Evolutionary conservation across 2,797 vertebrate species (phyloP), one percentile per base, ranked within the genome.

Genomic region (Catamblyrhynchus diadema): DNA sequence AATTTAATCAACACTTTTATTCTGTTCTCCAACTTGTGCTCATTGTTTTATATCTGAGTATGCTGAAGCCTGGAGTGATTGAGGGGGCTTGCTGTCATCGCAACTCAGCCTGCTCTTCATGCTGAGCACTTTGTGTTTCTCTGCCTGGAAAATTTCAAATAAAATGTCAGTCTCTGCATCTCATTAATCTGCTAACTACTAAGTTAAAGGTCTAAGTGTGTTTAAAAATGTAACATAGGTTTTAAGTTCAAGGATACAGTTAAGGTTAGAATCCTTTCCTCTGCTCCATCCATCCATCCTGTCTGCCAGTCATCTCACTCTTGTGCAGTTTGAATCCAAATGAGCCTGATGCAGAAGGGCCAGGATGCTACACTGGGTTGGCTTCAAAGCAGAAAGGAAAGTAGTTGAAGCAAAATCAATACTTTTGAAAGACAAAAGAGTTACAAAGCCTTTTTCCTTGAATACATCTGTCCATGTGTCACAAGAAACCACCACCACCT

Each of bases 101-200:
- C 95, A 80, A 12, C 70, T 94, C 85, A 90, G 81, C 79, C 94
- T 95, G 94, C 86, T 96, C 70, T 97, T 95, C 86, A 60, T 50
- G 86, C 95, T 81, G 91, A 97, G 95, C 86, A 91, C 94, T 97
- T 95, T 90, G 82, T 90, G 83, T 94, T 94, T 94, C 88, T 94
- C 70, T 92, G 94, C 95, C 93, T 94, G 93, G 86, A 94, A 96
- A 92, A 94, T 83, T 94, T 96, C 82, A 92, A 94, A 96, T 96
- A 85, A 97, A 97, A 97, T 94, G 96, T 97, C 97, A 97, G 81
- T 91, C 88, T 88, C 71, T 78, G 94, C 95, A 96, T 96, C 87
- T 97, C 94, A 97, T 97, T 96, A 97, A 96, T 97, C 93, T 83
- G 72, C 92, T 95, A 96, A 93, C 84, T 92, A 92, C 85, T 80